Conservation (phyloP, 1,140 invertebrate genomes). For the Cataglyphis hispanica region DNA sequence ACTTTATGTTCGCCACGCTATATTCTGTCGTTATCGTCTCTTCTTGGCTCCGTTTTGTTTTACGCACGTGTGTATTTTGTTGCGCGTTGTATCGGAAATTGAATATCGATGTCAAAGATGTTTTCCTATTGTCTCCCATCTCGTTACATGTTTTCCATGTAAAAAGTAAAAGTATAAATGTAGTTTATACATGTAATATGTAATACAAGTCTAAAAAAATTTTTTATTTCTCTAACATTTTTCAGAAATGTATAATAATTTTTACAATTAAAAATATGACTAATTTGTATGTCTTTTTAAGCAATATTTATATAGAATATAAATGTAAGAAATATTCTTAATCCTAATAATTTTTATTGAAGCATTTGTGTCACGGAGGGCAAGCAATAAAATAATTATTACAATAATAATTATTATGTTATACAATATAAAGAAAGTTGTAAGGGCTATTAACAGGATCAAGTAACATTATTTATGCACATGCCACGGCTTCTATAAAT, state of each 20-base stretch:
- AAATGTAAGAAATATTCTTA: background rate
- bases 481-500: background rate
- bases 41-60: background rate
- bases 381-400: background rate
- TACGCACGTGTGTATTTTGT: slow-evolving; percentile 31
- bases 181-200: background rate
- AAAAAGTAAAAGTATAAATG: background rate
- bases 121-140: background rate
- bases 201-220: background rate
- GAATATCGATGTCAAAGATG: slow-evolving; percentile 40
- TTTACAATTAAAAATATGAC: too few species aligned
- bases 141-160: background rate
- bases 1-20: background rate
- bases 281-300: background rate
- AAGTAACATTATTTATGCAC: background rate
- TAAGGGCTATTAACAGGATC: background rate
- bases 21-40: background rate
- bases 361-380: background rate
- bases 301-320: background rate
- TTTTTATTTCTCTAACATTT: background rate
- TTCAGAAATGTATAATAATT: too few species aligned
- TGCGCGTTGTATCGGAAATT: slow-evolving; percentile 40
- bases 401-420: background rate
- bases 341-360: background rate
- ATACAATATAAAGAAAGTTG: background rate